These are phyloP conservation scores for Raja brachyura DNA, from an alignment of 2,113 vertebrate species.

Conservation along the genomic window DNA sequence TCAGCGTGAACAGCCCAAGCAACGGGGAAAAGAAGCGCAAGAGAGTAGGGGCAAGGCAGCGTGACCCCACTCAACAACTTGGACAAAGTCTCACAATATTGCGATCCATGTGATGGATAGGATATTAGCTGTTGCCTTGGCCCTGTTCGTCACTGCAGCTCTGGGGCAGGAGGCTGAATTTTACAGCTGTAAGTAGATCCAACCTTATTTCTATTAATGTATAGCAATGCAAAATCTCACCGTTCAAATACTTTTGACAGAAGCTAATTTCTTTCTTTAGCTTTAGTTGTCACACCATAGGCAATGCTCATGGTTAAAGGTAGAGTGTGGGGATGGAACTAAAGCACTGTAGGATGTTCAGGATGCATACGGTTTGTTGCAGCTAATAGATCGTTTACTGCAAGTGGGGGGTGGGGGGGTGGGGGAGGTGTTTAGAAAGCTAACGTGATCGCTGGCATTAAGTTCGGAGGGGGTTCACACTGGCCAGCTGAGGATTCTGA, in stretches of 20 bases:
- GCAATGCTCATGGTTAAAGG: neutral
- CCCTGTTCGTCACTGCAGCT: neutral
- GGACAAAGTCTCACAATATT: neutral
- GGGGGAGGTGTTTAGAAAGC: neutral
- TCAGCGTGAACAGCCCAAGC: neutral
- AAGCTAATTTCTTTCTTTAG: neutral
- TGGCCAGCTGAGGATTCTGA: neutral
- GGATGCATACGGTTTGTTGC: neutral
- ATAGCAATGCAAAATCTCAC: neutral
- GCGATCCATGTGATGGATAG: neutral
- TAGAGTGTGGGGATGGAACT: neutral
- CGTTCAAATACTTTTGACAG: neutral
- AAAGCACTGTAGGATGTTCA: neutral
- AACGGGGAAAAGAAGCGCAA: neutral
- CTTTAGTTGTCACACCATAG: neutral
- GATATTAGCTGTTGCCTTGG: neutral
- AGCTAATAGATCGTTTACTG: neutral
- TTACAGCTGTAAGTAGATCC: conserved; percentile 6
- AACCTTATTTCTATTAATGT: too few species aligned
- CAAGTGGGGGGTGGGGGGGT: neutral
- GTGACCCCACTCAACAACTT: neutral
- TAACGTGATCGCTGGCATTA: neutral
- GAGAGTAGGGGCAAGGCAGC: neutral
- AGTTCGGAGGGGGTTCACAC: neutral
- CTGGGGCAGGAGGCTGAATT: neutral